These are phyloP conservation scores for Dicyrtoma fusca DNA, from an alignment of 2,888 invertebrate species.

Conservation along the genomic window DNA sequence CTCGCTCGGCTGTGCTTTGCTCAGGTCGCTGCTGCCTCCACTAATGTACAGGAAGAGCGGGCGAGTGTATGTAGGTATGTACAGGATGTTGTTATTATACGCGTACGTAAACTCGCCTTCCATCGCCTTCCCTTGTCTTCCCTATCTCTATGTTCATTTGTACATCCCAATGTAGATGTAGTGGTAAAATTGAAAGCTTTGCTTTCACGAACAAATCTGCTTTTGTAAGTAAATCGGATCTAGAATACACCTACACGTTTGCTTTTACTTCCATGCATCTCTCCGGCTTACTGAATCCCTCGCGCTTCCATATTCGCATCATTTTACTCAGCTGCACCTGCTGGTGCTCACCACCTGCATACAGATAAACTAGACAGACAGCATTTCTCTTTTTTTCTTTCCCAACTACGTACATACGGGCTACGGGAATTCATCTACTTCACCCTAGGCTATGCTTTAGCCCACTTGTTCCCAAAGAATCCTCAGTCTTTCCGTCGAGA, in stretches of 20 bases:
- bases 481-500: too few relatives aligned
- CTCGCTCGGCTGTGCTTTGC: too few relatives aligned
- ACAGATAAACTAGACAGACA: constrained; percentile 18
- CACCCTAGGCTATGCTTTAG: too few relatives aligned
- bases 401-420: too few relatives aligned
- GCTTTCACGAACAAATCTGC: constrained; percentile 36
- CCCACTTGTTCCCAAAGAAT: too few relatives aligned
- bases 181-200: constrained; percentile 28
- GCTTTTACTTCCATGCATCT: not conserved
- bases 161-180: constrained; percentile 12
- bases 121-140: not conserved
- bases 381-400: too few relatives aligned
- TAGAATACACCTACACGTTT: constrained; percentile 25
- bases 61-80: not conserved
- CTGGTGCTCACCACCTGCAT: constrained; percentile 25
- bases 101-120: not conserved
- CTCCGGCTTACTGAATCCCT: not conserved
- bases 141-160: not conserved
- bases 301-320: constrained; percentile 11
- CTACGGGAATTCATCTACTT: too few relatives aligned
- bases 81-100: not conserved
- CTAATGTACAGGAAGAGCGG: not conserved
- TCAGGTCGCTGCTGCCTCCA: too few relatives aligned
- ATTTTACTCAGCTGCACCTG: constrained; percentile 30
- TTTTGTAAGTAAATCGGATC: constrained; percentile 36